These are phyloP conservation scores for Albula goreensis DNA, from an alignment of 2,113 vertebrate genomes.

Conservation along the genomic window DNA sequence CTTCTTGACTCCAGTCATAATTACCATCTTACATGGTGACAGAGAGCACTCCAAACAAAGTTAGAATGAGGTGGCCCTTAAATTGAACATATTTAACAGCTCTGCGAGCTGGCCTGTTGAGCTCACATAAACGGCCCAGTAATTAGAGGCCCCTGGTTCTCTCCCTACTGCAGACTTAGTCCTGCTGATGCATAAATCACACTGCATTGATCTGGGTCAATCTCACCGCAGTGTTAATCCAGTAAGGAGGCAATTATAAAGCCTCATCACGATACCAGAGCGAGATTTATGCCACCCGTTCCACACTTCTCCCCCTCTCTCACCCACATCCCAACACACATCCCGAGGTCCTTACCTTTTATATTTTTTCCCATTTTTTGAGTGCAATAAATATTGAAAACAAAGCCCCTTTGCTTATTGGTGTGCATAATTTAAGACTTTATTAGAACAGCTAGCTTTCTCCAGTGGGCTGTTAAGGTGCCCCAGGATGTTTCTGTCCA, in stretches of 20 bases:
- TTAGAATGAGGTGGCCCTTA: slow-evolving; percentile 16
- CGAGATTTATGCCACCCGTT: slow-evolving; percentile 32
- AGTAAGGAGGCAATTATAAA: slow-evolving; percentile 52
- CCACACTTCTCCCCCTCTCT: neutral
- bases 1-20: neutral
- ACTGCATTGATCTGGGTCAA: slow-evolving; percentile 49
- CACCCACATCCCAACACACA: neutral
- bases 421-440: slow-evolving; percentile 56
- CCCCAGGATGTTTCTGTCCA: slow-evolving; percentile 20
- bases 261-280: slow-evolving; percentile 41
- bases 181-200: slow-evolving; percentile 47
- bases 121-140: slow-evolving; percentile 34
- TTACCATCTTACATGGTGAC: neutral
- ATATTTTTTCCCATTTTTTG: slow-evolving; percentile 27
- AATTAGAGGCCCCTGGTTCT: slow-evolving; percentile 39
- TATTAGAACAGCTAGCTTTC: slow-evolving; percentile 47
- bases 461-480: slow-evolving; percentile 20
- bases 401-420: slow-evolving; percentile 44
- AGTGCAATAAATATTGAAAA: slow-evolving; percentile 51
- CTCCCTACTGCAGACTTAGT: slow-evolving; percentile 46
- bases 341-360: slow-evolving; percentile 12
- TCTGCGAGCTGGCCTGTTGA: slow-evolving; percentile 30
- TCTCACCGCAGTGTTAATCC: slow-evolving; percentile 54
- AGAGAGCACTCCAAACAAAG: neutral
- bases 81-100: slow-evolving; percentile 27